phyloP scores from a whole-genome alignment of 1,140 invertebrate species.

The Drosophila athabasca region DNA sequence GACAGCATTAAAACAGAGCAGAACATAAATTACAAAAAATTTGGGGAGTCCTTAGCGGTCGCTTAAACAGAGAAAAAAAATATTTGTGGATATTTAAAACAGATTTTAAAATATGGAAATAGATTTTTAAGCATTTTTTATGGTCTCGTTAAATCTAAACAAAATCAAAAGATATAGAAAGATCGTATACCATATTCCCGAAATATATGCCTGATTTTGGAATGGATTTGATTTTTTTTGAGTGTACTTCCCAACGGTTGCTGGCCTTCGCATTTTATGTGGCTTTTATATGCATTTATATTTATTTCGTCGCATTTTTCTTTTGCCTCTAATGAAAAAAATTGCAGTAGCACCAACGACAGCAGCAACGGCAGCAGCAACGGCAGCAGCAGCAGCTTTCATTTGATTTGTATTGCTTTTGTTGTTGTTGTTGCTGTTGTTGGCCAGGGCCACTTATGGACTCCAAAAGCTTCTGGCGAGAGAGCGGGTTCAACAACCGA shows the following conservation, averaged over 20 bases:
- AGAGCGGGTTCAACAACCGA: conserved; percentile 71
- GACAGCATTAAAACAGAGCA: conserved; percentile 56
- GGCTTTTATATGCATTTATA: conserved; percentile 68
- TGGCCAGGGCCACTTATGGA: conserved; percentile 76
- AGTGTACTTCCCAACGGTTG: conserved; percentile 26
- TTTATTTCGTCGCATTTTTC: conserved; percentile 78
- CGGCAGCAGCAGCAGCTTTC: conserved; percentile 52
- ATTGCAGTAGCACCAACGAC: conserved; percentile 28
- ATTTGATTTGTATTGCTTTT: conserved; percentile 76
- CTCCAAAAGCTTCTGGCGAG: conserved; percentile 57
- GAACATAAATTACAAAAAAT: conserved; percentile 50
- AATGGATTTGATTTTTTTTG: conserved; percentile 7
- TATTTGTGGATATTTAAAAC: background rate
- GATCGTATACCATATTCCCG: background rate
- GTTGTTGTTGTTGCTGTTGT: conserved; percentile 43
- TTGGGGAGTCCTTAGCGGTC: background rate
- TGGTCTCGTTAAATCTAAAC: background rate
- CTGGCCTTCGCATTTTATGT: conserved; percentile 44
- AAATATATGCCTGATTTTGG: background rate
- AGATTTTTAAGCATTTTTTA: background rate
- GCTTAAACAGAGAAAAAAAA: conserved; percentile 13
- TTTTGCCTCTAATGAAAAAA: conserved; percentile 56
- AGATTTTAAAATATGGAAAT: too few relatives aligned
- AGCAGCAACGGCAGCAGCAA: conserved; percentile 13
- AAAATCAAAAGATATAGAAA: too few relatives aligned